Conservation (phyloP, 2,113 vertebrate species). For the Cariama cristata region DNA sequence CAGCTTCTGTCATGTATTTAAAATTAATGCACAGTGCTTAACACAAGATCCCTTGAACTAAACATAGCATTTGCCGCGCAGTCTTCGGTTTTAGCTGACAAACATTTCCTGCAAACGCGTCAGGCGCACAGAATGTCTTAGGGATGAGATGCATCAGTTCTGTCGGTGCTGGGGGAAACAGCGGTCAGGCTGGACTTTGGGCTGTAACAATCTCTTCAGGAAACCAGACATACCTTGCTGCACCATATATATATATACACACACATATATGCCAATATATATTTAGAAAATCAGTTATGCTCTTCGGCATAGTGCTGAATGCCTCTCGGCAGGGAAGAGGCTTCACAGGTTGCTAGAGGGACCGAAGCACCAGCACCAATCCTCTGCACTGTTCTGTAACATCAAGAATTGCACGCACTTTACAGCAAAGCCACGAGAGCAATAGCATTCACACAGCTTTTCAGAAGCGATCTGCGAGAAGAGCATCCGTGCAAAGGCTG, state of each 20-base stretch:
- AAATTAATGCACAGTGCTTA: not conserved
- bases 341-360: not conserved
- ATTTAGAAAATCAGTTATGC: not conserved
- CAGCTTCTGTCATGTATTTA: not conserved
- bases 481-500: not conserved
- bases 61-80: not conserved
- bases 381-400: not conserved
- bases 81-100: not conserved
- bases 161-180: not conserved
- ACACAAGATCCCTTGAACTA: not conserved
- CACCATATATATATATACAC: accelerated
- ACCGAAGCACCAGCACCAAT: not conserved
- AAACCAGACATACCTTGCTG: not conserved
- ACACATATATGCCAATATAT: accelerated
- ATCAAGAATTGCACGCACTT: not conserved
- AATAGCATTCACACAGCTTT: not conserved
- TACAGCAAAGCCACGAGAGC: accelerated
- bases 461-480: accelerated
- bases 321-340: not conserved
- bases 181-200: not conserved
- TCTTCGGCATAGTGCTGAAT: not conserved
- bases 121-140: not conserved
- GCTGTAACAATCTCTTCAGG: not conserved
- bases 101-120: not conserved
- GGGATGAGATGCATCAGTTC: not conserved